Conservation (phyloP, 2,113 vertebrate species). For the Otocyon megalotis region DNA sequence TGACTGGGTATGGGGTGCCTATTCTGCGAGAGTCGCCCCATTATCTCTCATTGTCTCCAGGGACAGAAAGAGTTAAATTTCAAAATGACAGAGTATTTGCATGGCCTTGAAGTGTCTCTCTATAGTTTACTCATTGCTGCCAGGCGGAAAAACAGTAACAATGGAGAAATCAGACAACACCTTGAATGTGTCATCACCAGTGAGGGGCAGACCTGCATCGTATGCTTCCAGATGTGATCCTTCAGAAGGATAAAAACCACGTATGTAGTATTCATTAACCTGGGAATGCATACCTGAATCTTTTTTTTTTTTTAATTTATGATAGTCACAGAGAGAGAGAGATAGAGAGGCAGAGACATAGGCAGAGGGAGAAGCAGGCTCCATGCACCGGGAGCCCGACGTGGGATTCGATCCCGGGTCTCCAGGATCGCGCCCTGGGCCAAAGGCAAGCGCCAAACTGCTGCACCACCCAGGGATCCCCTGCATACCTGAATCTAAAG, state of each 20-base stretch:
- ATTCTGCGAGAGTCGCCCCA: background rate
- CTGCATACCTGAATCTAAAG: background rate
- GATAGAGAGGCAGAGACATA: too few species aligned
- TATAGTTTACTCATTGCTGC: background rate
- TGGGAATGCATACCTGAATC: background rate
- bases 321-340: too few species aligned
- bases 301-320: too few species aligned
- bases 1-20: background rate
- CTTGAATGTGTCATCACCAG: background rate
- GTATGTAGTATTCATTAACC: background rate
- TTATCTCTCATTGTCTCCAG: background rate
- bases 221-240: background rate
- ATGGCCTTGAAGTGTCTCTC: background rate
- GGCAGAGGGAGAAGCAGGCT: too few species aligned
- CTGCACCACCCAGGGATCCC: too few species aligned
- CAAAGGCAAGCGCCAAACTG: too few species aligned
- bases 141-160: background rate
- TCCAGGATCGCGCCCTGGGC: too few species aligned
- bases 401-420: too few species aligned
- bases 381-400: too few species aligned
- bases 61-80: background rate
- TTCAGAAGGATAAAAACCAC: background rate
- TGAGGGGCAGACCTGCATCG: background rate
- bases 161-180: background rate
- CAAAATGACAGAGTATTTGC: background rate